Evolutionary conservation across 2,113 vertebrate species (phyloP), one percentile per base, ranked within the genome.

Genomic region (Phocoena sinus): DNA sequence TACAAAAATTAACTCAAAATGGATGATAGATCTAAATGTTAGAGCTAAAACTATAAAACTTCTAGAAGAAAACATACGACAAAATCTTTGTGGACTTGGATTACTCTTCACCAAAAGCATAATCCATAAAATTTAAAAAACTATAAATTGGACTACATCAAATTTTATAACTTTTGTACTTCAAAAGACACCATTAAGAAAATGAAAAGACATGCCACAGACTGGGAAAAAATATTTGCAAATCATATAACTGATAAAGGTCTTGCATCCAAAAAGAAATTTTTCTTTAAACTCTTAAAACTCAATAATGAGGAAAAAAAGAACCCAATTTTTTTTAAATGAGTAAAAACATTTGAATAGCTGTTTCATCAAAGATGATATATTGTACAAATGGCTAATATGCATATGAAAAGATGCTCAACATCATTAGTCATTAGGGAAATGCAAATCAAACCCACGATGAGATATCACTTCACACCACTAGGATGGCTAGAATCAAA

Each of bases 1-100:
- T 25, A 79, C n/a, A 91, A 87, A 93, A 80, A 89, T 74, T 89
- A 96, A 62, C 26, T 94, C 53, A 90, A 95, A 96, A 81, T 44
- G 20, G 14, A 71, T 87, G 36, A 50, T 58, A 83, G 62, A 73
- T 33, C 68, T 71, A 95, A 90, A 77, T 53, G 8, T 50, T 84
- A 93, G 71, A 92, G 31, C 65, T 58, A 88, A 79, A 63, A 87
- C 74, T n/a, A 70, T 56, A 86, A 85, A 80, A 71, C 12, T 81
- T 70, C 76, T 63, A 89, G 38, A 77, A 85, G 31, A 92, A 88
- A 92, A 47, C 36, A 74, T 67, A 76, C 33, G 17, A 50, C 21
- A 76, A 96, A 89, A 74, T 70, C 11, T 79, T 90, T 82, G 47
- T 83, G 74, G 47, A 33, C 28, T 60, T 86, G 33, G 31, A 91